phyloP scores from a whole-genome alignment of 2,797 vertebrate genomes.

The Macropodus opercularis region DNA sequence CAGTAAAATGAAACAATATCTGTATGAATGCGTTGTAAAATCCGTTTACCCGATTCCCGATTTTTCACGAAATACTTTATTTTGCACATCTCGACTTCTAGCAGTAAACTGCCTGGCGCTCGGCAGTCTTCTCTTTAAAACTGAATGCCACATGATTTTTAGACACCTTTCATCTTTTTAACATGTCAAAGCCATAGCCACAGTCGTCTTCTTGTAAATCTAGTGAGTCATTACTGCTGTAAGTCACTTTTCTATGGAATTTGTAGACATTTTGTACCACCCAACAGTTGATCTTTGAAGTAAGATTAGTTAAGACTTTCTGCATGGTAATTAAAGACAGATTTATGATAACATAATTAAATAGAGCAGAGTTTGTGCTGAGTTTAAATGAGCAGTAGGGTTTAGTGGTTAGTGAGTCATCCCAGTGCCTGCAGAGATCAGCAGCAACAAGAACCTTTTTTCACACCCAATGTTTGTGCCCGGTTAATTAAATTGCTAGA shows the following conservation, averaged over 20 bases:
- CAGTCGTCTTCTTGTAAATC: conserved; percentile 24
- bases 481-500: conserved; percentile 7
- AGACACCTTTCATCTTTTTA: conserved; percentile 8
- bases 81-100: conserved; percentile 49
- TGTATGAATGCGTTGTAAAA: conserved; percentile 20
- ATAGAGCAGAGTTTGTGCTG: conserved; percentile 26
- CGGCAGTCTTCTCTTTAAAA: conserved; percentile 30
- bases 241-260: conserved; percentile 58
- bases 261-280: conserved; percentile 55
- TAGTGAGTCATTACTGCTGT: conserved; percentile 22
- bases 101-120: conserved; percentile 46
- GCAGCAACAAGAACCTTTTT: conserved; percentile 18
- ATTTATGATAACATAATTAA: conserved; percentile 22
- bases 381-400: conserved; percentile 27
- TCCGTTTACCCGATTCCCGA: background rate
- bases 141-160: background rate
- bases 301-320: conserved; percentile 13
- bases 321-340: conserved; percentile 49
- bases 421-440: conserved; percentile 14
- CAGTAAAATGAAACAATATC: conserved; percentile 3
- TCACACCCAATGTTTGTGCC: conserved; percentile 40
- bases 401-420: conserved; percentile 25
- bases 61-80: conserved; percentile 20
- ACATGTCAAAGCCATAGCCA: conserved; percentile 44
- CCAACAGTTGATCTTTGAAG: conserved; percentile 16